Base-by-base conservation (phyloP, 2,888 invertebrate species). In the Hipparchia sbordonii region DNA sequence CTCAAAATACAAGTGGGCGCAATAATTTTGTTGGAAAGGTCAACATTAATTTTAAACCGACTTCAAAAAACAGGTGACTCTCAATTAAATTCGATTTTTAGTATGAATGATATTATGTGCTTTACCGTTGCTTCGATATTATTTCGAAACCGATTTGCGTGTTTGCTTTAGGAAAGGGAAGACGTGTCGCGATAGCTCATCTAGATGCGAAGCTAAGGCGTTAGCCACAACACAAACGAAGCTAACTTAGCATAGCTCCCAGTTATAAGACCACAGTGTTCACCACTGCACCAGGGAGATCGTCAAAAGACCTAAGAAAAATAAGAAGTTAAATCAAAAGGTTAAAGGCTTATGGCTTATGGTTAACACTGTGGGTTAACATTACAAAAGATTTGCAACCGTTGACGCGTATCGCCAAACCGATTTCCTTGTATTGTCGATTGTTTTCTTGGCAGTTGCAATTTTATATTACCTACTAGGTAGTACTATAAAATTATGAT, bases 381-480 rank as follows among this genome's bases (percentile, higher is more conserved):
- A 59, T 72, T 70, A 70, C 70, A 67, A 72, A 76, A 68, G 48
- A 60, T 71, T 65, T 72, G 59, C 56, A 74, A 62, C 68, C 66
- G 67, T 54, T 68, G 76, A 71, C 54, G 74, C 72, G 66, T 67
- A 75, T 66, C 74, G 72, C 59, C 74, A 65, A 68, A 56, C 71
- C 61, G 52, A 73, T 74, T 77, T 77, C 77, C 77, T 73, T 67
- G 57, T 72, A 77, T 77, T 77, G 77, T 77, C 73, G 68, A 75
- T 75, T 77, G 75, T 77, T 74, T 71, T 69, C 60, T 52, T 39
- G 61, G 51, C 60, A 12, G 39, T 69, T 61, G 69, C 69, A 45
- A 61, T 67, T 66, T 61, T 1, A 59, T 65, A 68, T 68, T 33
- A 56, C 45, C 46, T 51, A 67, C 52, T 48, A 46, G 45, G 23